phyloP scores from a whole-genome alignment of 1,140 invertebrate species.

The Carposina sasakii region DNA sequence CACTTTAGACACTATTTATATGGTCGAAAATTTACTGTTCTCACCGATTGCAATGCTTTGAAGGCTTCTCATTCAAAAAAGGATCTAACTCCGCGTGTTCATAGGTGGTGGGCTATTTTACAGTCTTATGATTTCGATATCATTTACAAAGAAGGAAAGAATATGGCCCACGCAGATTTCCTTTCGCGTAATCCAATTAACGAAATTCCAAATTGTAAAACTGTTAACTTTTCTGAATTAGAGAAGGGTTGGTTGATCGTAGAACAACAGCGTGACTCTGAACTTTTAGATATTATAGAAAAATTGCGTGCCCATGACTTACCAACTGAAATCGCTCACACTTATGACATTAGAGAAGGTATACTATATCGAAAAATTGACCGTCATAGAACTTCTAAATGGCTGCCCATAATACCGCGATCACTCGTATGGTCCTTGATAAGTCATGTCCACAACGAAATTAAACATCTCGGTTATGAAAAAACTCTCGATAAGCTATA shows the following conservation, averaged over 20 bases:
- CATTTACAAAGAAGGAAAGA: slow-evolving; percentile 19
- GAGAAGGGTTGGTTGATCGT: background rate
- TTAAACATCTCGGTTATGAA: slow-evolving; percentile 21
- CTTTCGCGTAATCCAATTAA: background rate
- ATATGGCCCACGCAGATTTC: slow-evolving; percentile 17
- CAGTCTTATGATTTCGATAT: slow-evolving; percentile 42
- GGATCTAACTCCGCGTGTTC: slow-evolving; percentile 39
- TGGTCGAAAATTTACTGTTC: slow-evolving; percentile 34
- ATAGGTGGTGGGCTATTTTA: slow-evolving; percentile 46
- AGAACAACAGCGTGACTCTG: slow-evolving; percentile 2
- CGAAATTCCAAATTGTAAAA: background rate
- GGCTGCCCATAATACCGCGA: slow-evolving; percentile 5
- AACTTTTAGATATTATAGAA: background rate
- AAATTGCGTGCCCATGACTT: slow-evolving; percentile 1
- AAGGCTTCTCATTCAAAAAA: slow-evolving; percentile 40
- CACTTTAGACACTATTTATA: slow-evolving; percentile 38
- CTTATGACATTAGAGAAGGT: slow-evolving; percentile 5
- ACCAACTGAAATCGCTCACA: background rate
- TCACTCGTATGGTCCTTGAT: slow-evolving; percentile 9
- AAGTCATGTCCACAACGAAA: slow-evolving; percentile 15
- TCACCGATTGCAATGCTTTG: slow-evolving; percentile 40
- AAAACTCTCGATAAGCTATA: slow-evolving; percentile 24
- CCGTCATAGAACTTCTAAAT: background rate
- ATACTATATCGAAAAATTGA: slow-evolving; percentile 7
- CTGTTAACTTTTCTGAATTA: slow-evolving; percentile 1